Evolutionary conservation across 2,797 vertebrate species (phyloP).

Genomic region (Serranus cabrilla): DNA sequence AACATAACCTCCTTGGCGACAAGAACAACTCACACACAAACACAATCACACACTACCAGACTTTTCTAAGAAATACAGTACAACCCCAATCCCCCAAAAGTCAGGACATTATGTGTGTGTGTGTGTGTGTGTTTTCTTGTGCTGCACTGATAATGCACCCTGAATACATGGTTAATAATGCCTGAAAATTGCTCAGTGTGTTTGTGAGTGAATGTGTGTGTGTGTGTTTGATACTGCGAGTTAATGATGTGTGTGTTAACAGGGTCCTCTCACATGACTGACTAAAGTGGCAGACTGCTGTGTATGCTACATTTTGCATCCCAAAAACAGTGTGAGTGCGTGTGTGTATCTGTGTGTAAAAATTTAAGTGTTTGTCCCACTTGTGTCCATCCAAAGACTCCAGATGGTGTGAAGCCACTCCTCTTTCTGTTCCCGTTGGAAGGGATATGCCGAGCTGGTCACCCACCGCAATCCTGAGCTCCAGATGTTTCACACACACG

Average conservation of each 20-base stretch:
- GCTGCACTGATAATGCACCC: background rate
- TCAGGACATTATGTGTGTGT: too few relatives aligned
- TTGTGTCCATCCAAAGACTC: conserved; percentile 1
- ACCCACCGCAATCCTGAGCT: conserved; percentile 14
- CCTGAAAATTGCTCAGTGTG: conserved; percentile 23
- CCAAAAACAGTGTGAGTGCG: background rate
- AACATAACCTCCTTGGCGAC: too few relatives aligned
- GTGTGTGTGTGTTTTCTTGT: too few relatives aligned
- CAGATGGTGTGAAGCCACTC: background rate
- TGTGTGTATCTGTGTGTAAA: background rate
- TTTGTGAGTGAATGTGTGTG: background rate
- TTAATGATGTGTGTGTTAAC: conserved; percentile 55
- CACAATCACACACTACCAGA: too few relatives aligned
- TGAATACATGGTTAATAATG: conserved; percentile 12
- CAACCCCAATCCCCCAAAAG: too few relatives aligned
- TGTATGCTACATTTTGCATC: background rate
- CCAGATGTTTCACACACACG: conserved; percentile 29
- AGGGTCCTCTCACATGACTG: conserved; percentile 37
- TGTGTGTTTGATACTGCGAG: conserved; percentile 30
- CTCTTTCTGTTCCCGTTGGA: conserved; percentile 9
- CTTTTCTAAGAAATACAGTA: too few relatives aligned
- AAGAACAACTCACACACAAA: too few relatives aligned
- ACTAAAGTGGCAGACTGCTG: conserved; percentile 24
- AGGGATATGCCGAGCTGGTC: conserved; percentile 2
- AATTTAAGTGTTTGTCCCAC: background rate